Evolutionary conservation across 2,888 invertebrate species (phyloP).

Genomic region (Abrostola triplasia): DNA sequence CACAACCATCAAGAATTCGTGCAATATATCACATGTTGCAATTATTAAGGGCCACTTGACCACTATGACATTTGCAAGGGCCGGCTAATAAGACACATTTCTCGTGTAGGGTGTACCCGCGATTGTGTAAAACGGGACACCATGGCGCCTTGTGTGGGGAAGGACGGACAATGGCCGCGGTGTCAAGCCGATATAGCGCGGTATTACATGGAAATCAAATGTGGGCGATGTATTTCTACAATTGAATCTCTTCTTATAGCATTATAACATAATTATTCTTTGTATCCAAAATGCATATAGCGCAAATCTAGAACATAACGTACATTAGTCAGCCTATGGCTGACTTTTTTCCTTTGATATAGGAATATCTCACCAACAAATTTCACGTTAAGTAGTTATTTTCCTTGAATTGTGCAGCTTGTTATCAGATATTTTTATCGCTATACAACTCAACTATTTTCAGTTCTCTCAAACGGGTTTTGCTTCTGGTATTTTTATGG

Average conservation of each 20-base stretch:
- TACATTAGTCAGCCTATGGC: neutral
- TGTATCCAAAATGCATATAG: slow-evolving; percentile 16
- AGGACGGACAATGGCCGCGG: slow-evolving; percentile 75
- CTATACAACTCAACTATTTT: neutral
- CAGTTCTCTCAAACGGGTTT: neutral
- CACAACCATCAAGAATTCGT: slow-evolving; percentile 46
- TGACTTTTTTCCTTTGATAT: slow-evolving; percentile 8
- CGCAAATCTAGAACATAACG: neutral
- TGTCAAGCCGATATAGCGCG: slow-evolving; percentile 59
- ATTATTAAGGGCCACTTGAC: slow-evolving; percentile 54
- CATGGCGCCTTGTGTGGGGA: slow-evolving; percentile 71
- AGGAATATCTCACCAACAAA: neutral
- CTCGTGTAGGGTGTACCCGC: slow-evolving; percentile 69
- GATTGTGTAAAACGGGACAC: slow-evolving; percentile 72
- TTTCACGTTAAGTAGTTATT: neutral
- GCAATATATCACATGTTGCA: slow-evolving; percentile 58
- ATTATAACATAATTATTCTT: slow-evolving; percentile 9
- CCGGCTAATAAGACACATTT: slow-evolving; percentile 81
- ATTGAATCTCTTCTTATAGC: neutral
- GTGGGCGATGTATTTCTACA: slow-evolving; percentile 31
- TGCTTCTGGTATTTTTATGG: neutral
- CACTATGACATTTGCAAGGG: slow-evolving; percentile 73
- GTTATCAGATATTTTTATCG: neutral
- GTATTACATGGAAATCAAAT: slow-evolving; percentile 62
- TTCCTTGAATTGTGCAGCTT: neutral